These are phyloP conservation scores for Chlorodrepanis virens DNA, from an alignment of 2,113 vertebrate genomes.

Conservation along the genomic window DNA sequence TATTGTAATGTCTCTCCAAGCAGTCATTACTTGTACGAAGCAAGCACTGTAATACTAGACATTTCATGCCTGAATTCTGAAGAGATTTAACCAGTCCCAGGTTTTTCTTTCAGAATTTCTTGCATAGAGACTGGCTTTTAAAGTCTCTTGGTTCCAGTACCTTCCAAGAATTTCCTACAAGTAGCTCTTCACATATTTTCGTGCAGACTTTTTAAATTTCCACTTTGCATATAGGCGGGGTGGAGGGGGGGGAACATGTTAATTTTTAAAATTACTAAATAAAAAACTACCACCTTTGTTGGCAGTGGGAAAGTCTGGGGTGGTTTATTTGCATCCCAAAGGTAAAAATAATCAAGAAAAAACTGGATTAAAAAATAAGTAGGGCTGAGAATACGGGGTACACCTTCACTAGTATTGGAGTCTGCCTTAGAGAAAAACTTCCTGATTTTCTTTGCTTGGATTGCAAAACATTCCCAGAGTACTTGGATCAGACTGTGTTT, in stretches of 20 bases:
- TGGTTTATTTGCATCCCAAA: neutral
- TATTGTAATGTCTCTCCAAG: constrained; percentile 62
- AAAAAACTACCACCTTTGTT: neutral
- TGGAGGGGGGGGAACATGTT: neutral
- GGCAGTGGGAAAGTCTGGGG: neutral
- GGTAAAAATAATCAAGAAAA: neutral
- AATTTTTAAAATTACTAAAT: neutral
- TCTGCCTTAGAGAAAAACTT: neutral
- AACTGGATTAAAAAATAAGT: neutral
- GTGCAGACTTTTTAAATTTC: neutral
- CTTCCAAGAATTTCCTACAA: constrained; percentile 19
- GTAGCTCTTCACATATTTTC: constrained; percentile 5
- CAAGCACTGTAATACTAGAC: constrained; percentile 34
- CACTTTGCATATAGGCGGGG: neutral
- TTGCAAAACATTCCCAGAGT: neutral
- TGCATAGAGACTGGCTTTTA: neutral
- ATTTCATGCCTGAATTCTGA: constrained; percentile 51
- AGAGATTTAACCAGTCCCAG: constrained; percentile 30
- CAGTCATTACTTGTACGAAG: constrained; percentile 3
- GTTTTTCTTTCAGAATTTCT: neutral
- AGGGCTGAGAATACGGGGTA: neutral
- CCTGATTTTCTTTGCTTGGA: neutral
- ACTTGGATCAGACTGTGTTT: neutral
- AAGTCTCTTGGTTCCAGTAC: neutral
- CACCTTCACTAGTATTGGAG: neutral